These are phyloP conservation scores for Lucifuga dentata DNA, from an alignment of 2,113 vertebrate species.

Conservation along the genomic window DNA sequence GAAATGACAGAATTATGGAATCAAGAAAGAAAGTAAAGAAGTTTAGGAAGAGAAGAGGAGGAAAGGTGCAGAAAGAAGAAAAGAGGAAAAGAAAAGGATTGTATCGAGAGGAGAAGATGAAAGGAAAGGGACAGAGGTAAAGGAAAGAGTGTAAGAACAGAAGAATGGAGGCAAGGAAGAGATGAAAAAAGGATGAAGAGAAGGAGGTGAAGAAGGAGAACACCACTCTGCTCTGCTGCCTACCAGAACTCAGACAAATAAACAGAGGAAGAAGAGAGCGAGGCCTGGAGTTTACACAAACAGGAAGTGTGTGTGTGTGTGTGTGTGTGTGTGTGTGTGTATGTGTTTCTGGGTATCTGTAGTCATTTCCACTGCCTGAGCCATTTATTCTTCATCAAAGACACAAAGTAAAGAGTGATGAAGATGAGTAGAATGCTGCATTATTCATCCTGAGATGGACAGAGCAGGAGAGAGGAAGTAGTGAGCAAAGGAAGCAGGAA, in stretches of 20 bases:
- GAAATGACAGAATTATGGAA: too few relatives aligned
- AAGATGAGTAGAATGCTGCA: constrained; percentile 65
- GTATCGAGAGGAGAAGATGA: too few relatives aligned
- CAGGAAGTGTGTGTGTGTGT: not conserved
- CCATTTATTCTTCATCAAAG: too few relatives aligned
- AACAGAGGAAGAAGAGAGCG: constrained; percentile 40
- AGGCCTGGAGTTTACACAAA: not conserved
- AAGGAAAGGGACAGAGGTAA: not conserved
- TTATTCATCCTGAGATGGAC: constrained; percentile 47
- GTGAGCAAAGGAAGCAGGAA: constrained; percentile 45
- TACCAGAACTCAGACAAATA: constrained; percentile 61
- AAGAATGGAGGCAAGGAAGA: not conserved
- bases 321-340: constrained; percentile 12
- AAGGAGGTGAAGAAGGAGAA: not conserved
- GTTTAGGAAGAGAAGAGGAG: not conserved
- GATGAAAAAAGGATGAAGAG: not conserved
- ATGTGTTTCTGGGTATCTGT: too few relatives aligned
- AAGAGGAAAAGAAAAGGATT: not conserved
- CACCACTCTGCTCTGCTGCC: constrained; percentile 25
- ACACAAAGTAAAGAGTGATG: constrained; percentile 14
- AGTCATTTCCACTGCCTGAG: too few relatives aligned
- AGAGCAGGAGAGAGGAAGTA: constrained; percentile 9
- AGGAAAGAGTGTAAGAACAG: not conserved
- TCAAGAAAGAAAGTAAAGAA: too few relatives aligned
- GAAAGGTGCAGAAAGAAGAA: too few relatives aligned